phyloP scores from a whole-genome alignment of 2,113 vertebrate genomes.

The Oryzias celebensis region DNA sequence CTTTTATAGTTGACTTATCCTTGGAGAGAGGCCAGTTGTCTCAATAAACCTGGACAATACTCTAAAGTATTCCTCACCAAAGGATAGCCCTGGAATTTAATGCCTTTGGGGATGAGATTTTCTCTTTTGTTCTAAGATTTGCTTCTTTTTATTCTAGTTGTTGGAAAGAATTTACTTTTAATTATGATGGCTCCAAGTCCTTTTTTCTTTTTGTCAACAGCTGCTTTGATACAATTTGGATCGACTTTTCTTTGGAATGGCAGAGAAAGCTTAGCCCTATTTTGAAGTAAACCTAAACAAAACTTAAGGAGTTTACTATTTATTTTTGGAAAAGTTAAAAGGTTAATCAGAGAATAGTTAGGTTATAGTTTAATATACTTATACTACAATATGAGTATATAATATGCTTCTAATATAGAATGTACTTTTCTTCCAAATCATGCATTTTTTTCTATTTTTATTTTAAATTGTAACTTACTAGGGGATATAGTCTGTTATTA shows the following conservation, averaged over 20 bases:
- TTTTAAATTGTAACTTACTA: no score
- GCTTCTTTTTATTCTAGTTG: slow-evolving; percentile 1
- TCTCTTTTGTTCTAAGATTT: slow-evolving; percentile 29
- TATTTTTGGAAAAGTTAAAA: no score
- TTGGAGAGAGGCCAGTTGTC: slow-evolving; percentile 34
- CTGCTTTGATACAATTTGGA: not conserved
- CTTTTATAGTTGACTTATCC: slow-evolving; percentile 38
- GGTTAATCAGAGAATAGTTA: no score
- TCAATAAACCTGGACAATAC: slow-evolving; percentile 51
- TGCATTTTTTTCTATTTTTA: no score
- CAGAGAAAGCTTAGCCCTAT: not conserved
- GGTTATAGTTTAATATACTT: no score
- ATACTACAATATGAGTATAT: no score
- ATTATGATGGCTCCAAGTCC: slow-evolving; percentile 1
- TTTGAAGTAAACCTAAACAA: not conserved
- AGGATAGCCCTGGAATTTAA: slow-evolving; percentile 32
- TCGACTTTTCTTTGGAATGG: not conserved
- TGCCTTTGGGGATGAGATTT: slow-evolving; percentile 32
- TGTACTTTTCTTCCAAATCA: no score
- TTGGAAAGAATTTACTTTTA: slow-evolving; percentile 19
- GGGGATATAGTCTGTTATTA: no score
- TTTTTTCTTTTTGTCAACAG: slow-evolving; percentile 12
- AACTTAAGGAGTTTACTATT: no score
- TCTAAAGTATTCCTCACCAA: slow-evolving; percentile 30
- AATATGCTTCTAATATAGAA: no score